Evolutionary conservation across 2,888 invertebrate genomes (phyloP).

Genomic region (Eudemis profundana): DNA sequence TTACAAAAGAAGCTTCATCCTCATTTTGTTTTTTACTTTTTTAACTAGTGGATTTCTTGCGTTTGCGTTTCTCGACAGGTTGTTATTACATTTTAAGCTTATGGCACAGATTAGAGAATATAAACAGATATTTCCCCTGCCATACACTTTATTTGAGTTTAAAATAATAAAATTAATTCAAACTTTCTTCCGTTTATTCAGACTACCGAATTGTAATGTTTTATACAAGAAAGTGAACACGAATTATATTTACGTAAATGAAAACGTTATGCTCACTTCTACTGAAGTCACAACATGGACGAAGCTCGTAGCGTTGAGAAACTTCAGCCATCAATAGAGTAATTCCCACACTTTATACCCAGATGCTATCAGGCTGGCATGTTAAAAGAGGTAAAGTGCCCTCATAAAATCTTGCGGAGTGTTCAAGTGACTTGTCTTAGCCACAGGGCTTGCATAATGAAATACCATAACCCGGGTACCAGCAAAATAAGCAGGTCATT

Average conservation of each 20-base stretch:
- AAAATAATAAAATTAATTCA: no score
- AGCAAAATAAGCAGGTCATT: constrained; percentile 63
- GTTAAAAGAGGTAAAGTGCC: constrained; percentile 58
- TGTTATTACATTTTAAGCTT: no score
- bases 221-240: no score
- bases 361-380: constrained; percentile 37
- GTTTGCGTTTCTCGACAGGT: no score
- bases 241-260: background rate
- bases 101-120: no score
- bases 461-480: constrained; percentile 57
- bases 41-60: no score
- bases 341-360: constrained; percentile 31
- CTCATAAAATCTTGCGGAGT: constrained; percentile 61
- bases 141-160: no score
- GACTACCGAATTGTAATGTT: no score
- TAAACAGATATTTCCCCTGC: no score
- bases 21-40: no score
- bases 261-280: background rate
- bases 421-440: constrained; percentile 59
- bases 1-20: no score
- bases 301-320: background rate
- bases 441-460: constrained; percentile 67
- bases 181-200: no score
- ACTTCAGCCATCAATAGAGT: constrained; percentile 23
- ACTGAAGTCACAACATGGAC: background rate